Evolutionary conservation across 2,113 vertebrate genomes (phyloP), one percentile per base, ranked within the genome.

Genomic region (Taurulus bubalis): DNA sequence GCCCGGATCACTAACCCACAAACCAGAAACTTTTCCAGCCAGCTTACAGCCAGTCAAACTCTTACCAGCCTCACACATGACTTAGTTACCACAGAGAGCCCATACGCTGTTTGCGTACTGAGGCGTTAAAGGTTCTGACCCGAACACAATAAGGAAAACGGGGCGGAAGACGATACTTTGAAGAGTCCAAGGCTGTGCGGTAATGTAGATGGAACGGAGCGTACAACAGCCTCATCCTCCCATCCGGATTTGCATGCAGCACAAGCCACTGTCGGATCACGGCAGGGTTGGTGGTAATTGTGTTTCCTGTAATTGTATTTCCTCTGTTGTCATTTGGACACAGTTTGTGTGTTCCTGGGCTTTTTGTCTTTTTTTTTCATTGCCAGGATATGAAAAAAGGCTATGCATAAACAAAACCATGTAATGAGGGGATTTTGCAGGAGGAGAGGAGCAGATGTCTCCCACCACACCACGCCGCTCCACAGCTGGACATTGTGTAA

Each of bases 401-500:
- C 86, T 85, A 81, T 36, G 63, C 80, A 87, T 94, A 95, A 95
- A 94, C 90, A 94, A 92, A 95, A 94, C 89, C 95, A 95, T 94
- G 91, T 94, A 93, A 95, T 87, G 88, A 86, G 87, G 83, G 91
- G 83, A 87, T 93, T 91, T 91, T 90, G 83, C 75, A 82, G 80
- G 77, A 91, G 84, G 67, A 91, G 87, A 89, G 85, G 90, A 90
- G 82, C 92, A 94, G 92, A 94, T 93, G 90, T 91, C 88, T 93
- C 88, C 87, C 84, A 90, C 87, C 85, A 73, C 85, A 85, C 80
- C 62, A 26, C 77, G 36, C 60, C 14, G 9, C 69, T 89, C 83
- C 83, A 84, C 92, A 93, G 90, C 92, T 89, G 89, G 84, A 81
- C 85, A 85, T 94, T 95, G 91, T 91, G 85, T 91, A 94, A 94